These are phyloP conservation scores for Agrochola lota DNA, from an alignment of 2,888 invertebrate genomes.

Conservation along the genomic window DNA sequence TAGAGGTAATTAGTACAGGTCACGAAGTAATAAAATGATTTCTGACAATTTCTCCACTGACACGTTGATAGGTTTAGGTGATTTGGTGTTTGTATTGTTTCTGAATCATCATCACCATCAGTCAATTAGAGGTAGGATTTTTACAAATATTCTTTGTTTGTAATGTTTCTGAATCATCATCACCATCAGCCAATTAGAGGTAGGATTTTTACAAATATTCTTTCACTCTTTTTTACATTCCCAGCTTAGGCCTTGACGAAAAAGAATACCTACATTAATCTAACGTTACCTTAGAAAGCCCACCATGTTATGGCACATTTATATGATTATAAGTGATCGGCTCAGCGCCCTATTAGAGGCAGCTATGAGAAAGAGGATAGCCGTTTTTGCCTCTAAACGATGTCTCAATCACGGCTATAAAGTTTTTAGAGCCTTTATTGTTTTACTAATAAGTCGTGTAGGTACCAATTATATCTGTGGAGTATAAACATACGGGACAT, in stretches of 20 bases:
- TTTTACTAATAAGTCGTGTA: slow-evolving; percentile 2
- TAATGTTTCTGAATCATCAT: too few relatives aligned
- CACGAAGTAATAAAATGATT: not conserved
- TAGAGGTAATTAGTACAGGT: not conserved
- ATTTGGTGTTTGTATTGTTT: not conserved
- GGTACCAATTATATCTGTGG: not conserved
- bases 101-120: too few relatives aligned
- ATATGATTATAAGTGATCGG: slow-evolving; percentile 30
- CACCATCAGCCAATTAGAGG: too few relatives aligned
- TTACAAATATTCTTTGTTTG: too few relatives aligned
- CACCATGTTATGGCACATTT: not conserved
- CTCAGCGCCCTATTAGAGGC: slow-evolving; percentile 32
- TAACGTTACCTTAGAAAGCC: slow-evolving; percentile 21
- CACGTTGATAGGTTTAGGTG: not conserved
- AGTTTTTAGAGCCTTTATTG: slow-evolving; percentile 45
- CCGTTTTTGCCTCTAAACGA: slow-evolving; percentile 45
- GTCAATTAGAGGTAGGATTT: too few relatives aligned
- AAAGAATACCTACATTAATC: not conserved
- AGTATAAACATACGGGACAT: not conserved
- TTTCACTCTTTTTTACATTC: not conserved
- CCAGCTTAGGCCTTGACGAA: not conserved
- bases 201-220: not conserved
- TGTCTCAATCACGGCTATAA: slow-evolving; percentile 20
- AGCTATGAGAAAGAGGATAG: slow-evolving; percentile 42
- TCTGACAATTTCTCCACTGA: too few relatives aligned